Conservation (phyloP, 2,888 invertebrate species). For the Saturnia japonica region DNA sequence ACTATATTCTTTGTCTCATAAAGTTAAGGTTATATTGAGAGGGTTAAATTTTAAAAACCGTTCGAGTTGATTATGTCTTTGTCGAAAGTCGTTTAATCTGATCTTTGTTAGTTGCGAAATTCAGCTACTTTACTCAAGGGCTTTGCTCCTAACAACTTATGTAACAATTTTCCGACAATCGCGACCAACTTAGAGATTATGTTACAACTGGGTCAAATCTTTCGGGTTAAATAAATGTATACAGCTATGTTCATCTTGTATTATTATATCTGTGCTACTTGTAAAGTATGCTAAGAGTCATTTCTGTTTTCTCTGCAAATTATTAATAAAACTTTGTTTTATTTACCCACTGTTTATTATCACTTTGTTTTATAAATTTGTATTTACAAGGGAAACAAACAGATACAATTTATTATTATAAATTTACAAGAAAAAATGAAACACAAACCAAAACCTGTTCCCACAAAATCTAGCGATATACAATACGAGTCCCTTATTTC, state of each 20-base stretch:
- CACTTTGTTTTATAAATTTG: too few relatives aligned
- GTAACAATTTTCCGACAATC: conserved; percentile 10
- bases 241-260: not conserved
- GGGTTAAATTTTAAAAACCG: not conserved
- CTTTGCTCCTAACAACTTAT: conserved; percentile 11
- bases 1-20: too few relatives aligned
- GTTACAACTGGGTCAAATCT: conserved; percentile 12
- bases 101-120: conserved; percentile 3
- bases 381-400: too few relatives aligned
- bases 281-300: not conserved
- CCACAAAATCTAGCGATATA: too few relatives aligned
- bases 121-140: conserved; percentile 6
- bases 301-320: not conserved
- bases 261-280: not conserved
- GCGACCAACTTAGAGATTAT: conserved; percentile 11
- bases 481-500: too few relatives aligned
- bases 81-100: not conserved
- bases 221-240: conserved; percentile 4
- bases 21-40: not conserved
- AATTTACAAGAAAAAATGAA: too few relatives aligned
- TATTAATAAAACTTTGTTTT: not conserved
- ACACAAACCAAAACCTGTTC: too few relatives aligned
- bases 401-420: too few relatives aligned
- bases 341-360: too few relatives aligned
- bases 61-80: not conserved